Base-by-base conservation (phyloP, 1,140 invertebrate genomes). In the Coboldia fuscipes region DNA sequence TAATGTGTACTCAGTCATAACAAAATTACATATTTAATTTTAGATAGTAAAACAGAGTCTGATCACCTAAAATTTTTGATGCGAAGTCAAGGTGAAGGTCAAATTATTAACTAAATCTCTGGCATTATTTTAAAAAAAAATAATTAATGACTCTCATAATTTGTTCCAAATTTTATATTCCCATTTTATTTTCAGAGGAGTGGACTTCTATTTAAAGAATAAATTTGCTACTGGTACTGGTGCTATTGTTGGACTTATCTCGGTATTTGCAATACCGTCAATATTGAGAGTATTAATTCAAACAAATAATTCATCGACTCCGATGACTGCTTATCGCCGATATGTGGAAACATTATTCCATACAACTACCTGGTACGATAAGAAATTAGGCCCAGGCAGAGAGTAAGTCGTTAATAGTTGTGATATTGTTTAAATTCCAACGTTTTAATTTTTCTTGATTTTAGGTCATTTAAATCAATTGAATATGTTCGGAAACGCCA, bases 331-430 rank as follows among this genome's bases (percentile, higher is more conserved):
- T 0, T 84, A 82, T 48, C 68, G 63, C 37, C 62, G 85, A 41
- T 89, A 89, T 46, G 46, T 77, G 2, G 65, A 66, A 2, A 83
- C 78, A 0, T 54, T 77, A 26, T 53, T 71, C 3, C 77, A 85
- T 42, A 69, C 74, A 13, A 50, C 67, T 3, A 45, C 66, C 2
- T 90, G 84, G 84, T 81, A 80, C 41, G 54, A 65, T 10, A 55
- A 69, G 29, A 62, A 73, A 20, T 60, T 79, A 8, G 54, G 57
- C 35, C 58, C 57, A 35, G 54, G 60, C 17, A 56, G 55, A 14
- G 44, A 56, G 66, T 70, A 47, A 63, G 63, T 61, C 34, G 20
- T 16, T 10, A 37, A 6, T 4, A 8, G 10, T 29, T 20, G n/a
- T 18, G 9, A 13, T 39, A 12, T 32, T 32, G 7, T 21, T 31